phyloP scores from a whole-genome alignment of 2,797 vertebrate genomes.

The Setipinna tenuifilis region DNA sequence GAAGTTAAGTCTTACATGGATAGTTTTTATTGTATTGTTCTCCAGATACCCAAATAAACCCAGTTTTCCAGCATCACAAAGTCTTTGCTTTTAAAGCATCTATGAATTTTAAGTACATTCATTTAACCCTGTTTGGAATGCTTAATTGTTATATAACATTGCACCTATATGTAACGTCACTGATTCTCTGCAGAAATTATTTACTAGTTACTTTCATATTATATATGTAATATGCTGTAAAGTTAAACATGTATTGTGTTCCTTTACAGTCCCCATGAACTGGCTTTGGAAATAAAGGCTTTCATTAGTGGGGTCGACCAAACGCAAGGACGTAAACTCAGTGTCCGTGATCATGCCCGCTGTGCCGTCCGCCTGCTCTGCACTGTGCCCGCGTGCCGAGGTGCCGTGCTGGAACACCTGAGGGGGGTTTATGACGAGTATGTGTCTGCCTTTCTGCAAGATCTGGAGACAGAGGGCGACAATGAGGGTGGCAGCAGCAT shows the following conservation, averaged over 20 bases:
- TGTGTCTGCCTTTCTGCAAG: constrained; percentile 82
- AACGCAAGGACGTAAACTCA: constrained; percentile 85
- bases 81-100: no score
- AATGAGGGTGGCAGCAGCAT: constrained; percentile 57
- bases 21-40: no score
- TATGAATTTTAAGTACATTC: no score
- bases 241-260: background rate
- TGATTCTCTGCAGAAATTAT: no score
- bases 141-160: no score
- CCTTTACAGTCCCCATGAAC: constrained; percentile 81
- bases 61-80: no score
- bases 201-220: no score
- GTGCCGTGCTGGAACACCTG: constrained; percentile 88
- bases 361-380: constrained; percentile 88
- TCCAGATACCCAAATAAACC: no score
- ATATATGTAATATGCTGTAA: background rate
- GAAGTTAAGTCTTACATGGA: no score
- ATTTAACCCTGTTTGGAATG: no score
- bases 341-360: constrained; percentile 86
- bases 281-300: constrained; percentile 91
- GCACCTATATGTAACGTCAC: no score
- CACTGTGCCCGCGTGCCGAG: constrained; percentile 85
- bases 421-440: constrained; percentile 90
- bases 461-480: constrained; percentile 78
- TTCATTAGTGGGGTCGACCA: constrained; percentile 88